phyloP scores from a whole-genome alignment of 2,797 vertebrate species.

The Gymnothorax reevesii region DNA sequence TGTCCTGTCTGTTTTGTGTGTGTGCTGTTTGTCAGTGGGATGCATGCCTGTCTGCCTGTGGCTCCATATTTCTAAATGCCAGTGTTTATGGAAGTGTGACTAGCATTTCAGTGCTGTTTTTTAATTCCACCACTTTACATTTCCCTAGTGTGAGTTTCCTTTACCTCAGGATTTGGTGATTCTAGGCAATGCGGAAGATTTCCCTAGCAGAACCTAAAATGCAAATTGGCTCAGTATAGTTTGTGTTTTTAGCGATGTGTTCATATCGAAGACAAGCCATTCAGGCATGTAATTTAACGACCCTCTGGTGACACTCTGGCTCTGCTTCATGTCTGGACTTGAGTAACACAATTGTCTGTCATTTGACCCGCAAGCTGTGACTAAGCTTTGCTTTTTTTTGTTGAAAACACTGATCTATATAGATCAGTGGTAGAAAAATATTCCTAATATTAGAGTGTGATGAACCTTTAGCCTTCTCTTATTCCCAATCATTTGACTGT shows the following conservation, averaged over 20 bases:
- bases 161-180: not conserved
- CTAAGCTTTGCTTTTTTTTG: too few species aligned
- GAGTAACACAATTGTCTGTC: not conserved
- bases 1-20: constrained; percentile 10
- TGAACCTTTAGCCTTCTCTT: not conserved
- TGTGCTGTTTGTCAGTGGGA: not conserved
- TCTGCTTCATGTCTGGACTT: not conserved
- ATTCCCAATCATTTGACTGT: not conserved
- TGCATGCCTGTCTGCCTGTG: constrained; percentile 40
- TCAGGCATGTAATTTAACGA: not conserved
- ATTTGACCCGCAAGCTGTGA: not conserved
- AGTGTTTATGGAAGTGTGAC: not conserved
- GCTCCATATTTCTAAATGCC: constrained; percentile 20
- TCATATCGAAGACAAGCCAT: not conserved
- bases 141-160: not conserved
- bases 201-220: not conserved
- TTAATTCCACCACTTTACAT: not conserved
- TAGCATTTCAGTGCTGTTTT: not conserved
- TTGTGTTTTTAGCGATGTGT: not conserved
- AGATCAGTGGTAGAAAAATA: not conserved
- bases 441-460: not conserved
- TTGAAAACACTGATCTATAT: too few species aligned
- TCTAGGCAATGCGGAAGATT: not conserved
- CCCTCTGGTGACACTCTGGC: not conserved
- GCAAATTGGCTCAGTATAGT: not conserved